These are phyloP conservation scores for Cirrhinus mrigala DNA, from an alignment of 2,797 vertebrate species.

Conservation along the genomic window DNA sequence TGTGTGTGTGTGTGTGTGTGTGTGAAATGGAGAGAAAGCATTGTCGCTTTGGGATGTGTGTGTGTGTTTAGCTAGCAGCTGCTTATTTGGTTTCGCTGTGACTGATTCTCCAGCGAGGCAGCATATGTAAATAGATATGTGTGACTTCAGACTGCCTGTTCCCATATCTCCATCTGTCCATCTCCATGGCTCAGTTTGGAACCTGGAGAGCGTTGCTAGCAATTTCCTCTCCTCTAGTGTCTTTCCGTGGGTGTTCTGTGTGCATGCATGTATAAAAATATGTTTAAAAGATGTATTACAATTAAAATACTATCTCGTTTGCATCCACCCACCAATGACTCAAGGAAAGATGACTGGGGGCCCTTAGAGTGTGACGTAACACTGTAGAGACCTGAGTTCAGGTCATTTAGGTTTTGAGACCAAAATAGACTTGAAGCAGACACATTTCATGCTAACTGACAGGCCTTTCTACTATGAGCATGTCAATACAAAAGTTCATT, in stretches of 20 bases:
- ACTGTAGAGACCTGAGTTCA: neutral
- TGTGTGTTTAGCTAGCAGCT: constrained; percentile 54
- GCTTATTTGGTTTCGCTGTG: constrained; percentile 64
- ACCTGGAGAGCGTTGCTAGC: constrained; percentile 45
- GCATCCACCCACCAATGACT: constrained; percentile 1
- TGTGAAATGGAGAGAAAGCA: constrained; percentile 4
- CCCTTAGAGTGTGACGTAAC: neutral
- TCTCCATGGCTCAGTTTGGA: constrained; percentile 64
- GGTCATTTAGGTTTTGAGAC: neutral
- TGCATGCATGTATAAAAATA: constrained; percentile 22
- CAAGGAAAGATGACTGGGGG: neutral
- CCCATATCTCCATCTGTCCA: constrained; percentile 68
- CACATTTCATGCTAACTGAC: constrained; percentile 1
- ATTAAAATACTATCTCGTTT: constrained; percentile 10
- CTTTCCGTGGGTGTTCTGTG: constrained; percentile 34
- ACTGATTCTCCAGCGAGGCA: constrained; percentile 59
- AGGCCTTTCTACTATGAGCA: neutral
- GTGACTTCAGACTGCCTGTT: constrained; percentile 69
- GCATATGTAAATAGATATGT: constrained; percentile 71
- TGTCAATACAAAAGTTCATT: neutral
- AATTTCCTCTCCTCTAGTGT: neutral
- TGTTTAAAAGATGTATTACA: constrained; percentile 14
- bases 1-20: neutral
- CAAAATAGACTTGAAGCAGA: neutral
- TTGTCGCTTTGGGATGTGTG: constrained; percentile 21